A percentile compares a stretch with the other conserved stretches of the same genome.
Evolutionary conservation across 2,113 vertebrate genomes (phyloP).

Genomic region (Leiothrix lutea): DNA sequence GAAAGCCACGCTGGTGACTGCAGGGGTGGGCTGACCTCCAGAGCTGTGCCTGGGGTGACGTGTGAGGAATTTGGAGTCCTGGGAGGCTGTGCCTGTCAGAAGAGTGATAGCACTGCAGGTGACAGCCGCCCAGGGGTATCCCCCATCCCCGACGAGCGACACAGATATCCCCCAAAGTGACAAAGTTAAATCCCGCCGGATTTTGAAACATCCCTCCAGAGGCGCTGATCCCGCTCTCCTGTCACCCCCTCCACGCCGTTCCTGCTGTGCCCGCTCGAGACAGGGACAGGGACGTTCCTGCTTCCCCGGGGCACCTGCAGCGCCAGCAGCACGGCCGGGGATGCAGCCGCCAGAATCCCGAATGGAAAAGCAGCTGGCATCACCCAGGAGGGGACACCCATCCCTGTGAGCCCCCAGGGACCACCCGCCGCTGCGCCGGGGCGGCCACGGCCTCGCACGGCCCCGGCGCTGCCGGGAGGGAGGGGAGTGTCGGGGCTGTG

Average conservation of each 20-base stretch:
- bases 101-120: not conserved
- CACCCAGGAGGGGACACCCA: not conserved
- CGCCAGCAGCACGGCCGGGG: accelerated
- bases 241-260: accelerated
- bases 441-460: not conserved
- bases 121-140: not conserved
- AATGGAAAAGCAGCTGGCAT: not conserved
- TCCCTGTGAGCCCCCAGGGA: accelerated
- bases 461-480: not conserved
- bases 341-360: not conserved
- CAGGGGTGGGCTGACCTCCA: not conserved
- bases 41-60: not conserved
- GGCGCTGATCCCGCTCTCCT: not conserved
- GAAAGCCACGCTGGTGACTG: not conserved
- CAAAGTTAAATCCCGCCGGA: accelerated
- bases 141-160: accelerated
- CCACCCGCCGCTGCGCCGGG: not conserved
- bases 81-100: accelerated
- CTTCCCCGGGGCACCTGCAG: not conserved
- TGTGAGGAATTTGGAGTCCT: not conserved
- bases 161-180: not conserved
- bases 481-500: not conserved
- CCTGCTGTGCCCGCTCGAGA: not conserved
- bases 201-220: not conserved
- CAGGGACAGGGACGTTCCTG: accelerated